phyloP scores from a whole-genome alignment of 2,113 vertebrate species.

The Nothocercus julius region DNA sequence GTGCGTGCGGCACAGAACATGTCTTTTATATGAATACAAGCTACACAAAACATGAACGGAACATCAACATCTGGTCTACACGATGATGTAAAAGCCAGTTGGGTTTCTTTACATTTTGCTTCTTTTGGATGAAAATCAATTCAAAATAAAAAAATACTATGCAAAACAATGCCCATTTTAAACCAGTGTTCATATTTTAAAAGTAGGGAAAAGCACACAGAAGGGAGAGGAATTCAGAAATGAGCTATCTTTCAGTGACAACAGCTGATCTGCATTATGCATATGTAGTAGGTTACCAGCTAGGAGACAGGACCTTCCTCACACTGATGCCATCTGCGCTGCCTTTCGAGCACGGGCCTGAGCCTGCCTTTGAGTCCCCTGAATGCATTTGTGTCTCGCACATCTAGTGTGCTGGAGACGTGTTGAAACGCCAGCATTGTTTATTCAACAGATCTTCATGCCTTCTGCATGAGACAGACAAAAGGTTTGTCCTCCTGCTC shows the following conservation, averaged over 20 bases:
- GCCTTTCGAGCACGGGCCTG: neutral
- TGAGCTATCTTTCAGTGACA: neutral
- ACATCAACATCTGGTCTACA: neutral
- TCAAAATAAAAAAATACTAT: neutral
- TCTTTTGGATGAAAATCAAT: neutral
- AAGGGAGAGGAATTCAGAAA: neutral
- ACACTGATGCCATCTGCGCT: accelerated
- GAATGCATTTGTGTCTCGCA: neutral
- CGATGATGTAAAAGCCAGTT: neutral
- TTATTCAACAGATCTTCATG: neutral
- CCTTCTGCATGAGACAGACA: neutral
- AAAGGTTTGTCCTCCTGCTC: neutral
- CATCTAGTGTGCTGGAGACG: neutral
- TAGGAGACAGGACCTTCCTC: neutral
- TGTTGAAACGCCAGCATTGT: neutral
- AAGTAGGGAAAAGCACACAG: neutral
- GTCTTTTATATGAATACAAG: neutral
- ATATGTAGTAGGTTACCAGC: neutral
- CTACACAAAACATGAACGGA: neutral
- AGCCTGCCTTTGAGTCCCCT: neutral
- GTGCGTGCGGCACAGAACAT: accelerated
- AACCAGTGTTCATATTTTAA: neutral
- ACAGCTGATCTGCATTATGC: neutral
- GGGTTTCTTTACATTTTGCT: neutral
- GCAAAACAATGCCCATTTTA: neutral